Percentiles rank a stretch among this genome's conserved stretches.
Conservation (phyloP, 2,797 vertebrate genomes). For the Helicolenus hilgendorfi region DNA sequence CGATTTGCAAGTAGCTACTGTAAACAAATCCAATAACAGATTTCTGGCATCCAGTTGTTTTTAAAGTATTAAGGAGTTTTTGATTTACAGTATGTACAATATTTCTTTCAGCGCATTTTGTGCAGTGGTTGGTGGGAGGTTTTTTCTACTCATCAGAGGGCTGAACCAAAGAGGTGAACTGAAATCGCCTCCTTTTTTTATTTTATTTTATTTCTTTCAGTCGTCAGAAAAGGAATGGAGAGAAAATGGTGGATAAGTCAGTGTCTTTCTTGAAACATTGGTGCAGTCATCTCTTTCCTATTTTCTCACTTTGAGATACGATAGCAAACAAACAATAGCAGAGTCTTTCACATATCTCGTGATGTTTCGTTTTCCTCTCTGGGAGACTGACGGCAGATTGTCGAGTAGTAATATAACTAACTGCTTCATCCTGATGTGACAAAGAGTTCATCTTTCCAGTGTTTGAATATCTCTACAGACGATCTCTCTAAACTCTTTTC, state of each 20-base stretch:
- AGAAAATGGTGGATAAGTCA: constrained; percentile 53
- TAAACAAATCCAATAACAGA: constrained; percentile 29
- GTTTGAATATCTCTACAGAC: constrained; percentile 70
- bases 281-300: constrained; percentile 69
- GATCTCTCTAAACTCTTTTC: constrained; percentile 41
- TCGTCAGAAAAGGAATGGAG: constrained; percentile 46
- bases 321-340: constrained; percentile 42
- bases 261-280: constrained; percentile 71
- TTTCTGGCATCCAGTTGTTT: constrained; percentile 55
- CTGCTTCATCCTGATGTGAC: constrained; percentile 60
- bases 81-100: constrained; percentile 54
- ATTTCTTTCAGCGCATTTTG: constrained; percentile 38
- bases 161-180: constrained; percentile 83
- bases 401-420: constrained; percentile 50
- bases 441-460: constrained; percentile 52
- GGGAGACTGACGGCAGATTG: constrained; percentile 66
- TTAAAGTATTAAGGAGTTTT: constrained; percentile 68
- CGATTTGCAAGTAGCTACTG: constrained; percentile 34
- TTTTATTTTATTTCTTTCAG: neutral
- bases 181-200: constrained; percentile 71
- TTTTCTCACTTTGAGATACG: constrained; percentile 66
- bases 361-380: constrained; percentile 54
- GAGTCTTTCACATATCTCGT: constrained; percentile 73
- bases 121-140: constrained; percentile 18
- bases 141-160: constrained; percentile 76